Conservation (phyloP, 2,797 vertebrate genomes). For the Danio jaintianensis region DNA sequence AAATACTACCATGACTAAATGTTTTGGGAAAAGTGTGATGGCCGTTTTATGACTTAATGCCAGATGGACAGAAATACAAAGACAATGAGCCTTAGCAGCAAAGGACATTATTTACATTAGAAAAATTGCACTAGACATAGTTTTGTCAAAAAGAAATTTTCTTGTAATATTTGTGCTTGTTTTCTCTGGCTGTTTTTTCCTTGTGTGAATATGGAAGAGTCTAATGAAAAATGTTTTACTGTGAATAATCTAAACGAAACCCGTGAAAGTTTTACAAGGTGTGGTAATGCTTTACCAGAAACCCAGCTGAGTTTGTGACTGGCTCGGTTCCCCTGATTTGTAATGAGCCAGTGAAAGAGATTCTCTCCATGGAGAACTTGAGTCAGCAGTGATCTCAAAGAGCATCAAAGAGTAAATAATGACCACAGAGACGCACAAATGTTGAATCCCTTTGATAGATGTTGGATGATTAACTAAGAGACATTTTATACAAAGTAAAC, state of each 20-base stretch:
- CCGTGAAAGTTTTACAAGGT: slow-evolving; percentile 33
- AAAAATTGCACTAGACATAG: neutral
- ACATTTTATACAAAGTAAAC: neutral
- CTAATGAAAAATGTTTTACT: neutral
- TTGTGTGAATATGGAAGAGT: slow-evolving; percentile 1
- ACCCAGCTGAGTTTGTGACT: slow-evolving; percentile 10
- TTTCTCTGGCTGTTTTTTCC: neutral
- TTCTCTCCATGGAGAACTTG: neutral
- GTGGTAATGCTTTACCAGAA: slow-evolving; percentile 12
- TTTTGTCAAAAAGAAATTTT: neutral
- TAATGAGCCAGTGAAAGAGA: neutral
- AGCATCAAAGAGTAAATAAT: neutral
- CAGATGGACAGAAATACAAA: slow-evolving; percentile 8
- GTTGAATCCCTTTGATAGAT: too few relatives aligned
- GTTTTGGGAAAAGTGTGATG: slow-evolving; percentile 35
- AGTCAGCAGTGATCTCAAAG: slow-evolving; percentile 4
- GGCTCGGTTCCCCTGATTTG: slow-evolving; percentile 28
- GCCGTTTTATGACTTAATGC: slow-evolving; percentile 15
- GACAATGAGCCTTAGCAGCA: slow-evolving; percentile 1
- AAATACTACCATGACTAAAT: slow-evolving; percentile 31
- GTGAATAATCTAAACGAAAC: slow-evolving; percentile 5
- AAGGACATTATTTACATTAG: slow-evolving; percentile 31
- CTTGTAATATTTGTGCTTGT: neutral
- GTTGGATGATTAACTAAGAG: neutral
- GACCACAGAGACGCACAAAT: too few relatives aligned